A percentile compares a stretch with the other conserved stretches of the same genome.
phyloP scores from a whole-genome alignment of 1,140 invertebrate genomes.

The Oedothorax gibbosus region DNA sequence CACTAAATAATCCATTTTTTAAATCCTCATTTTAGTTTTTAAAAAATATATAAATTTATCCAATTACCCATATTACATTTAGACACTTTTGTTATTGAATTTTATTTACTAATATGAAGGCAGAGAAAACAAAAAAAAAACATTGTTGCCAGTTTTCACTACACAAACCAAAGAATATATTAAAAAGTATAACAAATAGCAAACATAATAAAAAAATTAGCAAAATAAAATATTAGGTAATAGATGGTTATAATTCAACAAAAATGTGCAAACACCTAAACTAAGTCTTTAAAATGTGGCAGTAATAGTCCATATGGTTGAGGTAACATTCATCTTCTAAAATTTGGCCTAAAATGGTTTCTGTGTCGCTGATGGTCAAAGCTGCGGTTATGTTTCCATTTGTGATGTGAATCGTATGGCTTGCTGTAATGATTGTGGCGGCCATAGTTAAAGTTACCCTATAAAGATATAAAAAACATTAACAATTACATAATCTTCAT shows the following conservation, averaged over 20 bases:
- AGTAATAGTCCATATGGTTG: background rate
- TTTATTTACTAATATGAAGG: too few relatives aligned
- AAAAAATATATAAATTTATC: too few relatives aligned
- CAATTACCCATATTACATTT: too few relatives aligned
- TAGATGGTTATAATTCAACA: background rate
- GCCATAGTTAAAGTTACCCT: constrained; percentile 12
- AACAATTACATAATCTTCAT: background rate
- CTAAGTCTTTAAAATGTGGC: constrained; percentile 30
- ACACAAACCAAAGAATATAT: too few relatives aligned
- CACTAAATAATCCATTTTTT: too few relatives aligned
- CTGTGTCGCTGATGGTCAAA: constrained; percentile 17
- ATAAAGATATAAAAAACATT: background rate
- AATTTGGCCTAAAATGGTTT: constrained; percentile 33
- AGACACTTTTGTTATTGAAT: too few relatives aligned
- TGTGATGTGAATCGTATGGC: constrained; percentile 23
- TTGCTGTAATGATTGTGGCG: constrained; percentile 15
- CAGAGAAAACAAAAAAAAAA: too few relatives aligned
- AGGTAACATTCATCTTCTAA: constrained; percentile 31
- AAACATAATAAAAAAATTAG: background rate
- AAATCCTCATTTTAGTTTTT: too few relatives aligned
- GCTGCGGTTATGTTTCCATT: constrained; percentile 31
- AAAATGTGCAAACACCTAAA: background rate
- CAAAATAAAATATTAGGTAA: background rate
- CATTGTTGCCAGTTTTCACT: too few relatives aligned
- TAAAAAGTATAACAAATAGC: too few relatives aligned